These are phyloP conservation scores for Argyrosomus regius DNA, from an alignment of 2,797 vertebrate genomes.

Conservation along the genomic window DNA sequence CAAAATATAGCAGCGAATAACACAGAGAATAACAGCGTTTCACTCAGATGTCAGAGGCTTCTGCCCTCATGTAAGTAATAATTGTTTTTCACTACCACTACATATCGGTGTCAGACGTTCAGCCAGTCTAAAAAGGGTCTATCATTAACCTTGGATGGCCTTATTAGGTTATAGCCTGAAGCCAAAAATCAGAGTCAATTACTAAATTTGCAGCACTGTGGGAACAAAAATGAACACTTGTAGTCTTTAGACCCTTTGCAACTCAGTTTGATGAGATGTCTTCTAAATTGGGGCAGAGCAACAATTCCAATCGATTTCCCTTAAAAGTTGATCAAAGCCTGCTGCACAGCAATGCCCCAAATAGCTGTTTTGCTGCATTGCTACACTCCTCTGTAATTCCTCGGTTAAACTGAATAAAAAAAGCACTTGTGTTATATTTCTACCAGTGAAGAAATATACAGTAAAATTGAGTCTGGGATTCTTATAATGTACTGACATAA, in stretches of 20 bases:
- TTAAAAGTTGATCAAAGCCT: slow-evolving; percentile 70
- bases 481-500: slow-evolving; percentile 42
- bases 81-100: slow-evolving; percentile 75
- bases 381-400: slow-evolving; percentile 12
- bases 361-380: slow-evolving; percentile 18
- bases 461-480: slow-evolving; percentile 24
- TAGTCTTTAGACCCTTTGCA: slow-evolving; percentile 73
- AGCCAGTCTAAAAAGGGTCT: slow-evolving; percentile 87
- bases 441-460: slow-evolving; percentile 31
- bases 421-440: slow-evolving; percentile 25
- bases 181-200: slow-evolving; percentile 87
- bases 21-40: slow-evolving; percentile 41
- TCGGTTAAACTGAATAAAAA: slow-evolving; percentile 14
- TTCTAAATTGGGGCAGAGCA: slow-evolving; percentile 78
- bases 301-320: slow-evolving; percentile 72
- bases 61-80: slow-evolving; percentile 76
- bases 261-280: slow-evolving; percentile 70
- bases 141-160: slow-evolving; percentile 88
- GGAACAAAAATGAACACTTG: slow-evolving; percentile 79
- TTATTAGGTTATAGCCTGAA: slow-evolving; percentile 89
- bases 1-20: slow-evolving; percentile 46
- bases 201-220: slow-evolving; percentile 80
- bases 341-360: slow-evolving; percentile 40
- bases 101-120: slow-evolving; percentile 84
- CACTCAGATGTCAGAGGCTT: slow-evolving; percentile 71